Base-by-base conservation (phyloP, 2,888 invertebrate genomes). In the Ceratothoa steindachneri region DNA sequence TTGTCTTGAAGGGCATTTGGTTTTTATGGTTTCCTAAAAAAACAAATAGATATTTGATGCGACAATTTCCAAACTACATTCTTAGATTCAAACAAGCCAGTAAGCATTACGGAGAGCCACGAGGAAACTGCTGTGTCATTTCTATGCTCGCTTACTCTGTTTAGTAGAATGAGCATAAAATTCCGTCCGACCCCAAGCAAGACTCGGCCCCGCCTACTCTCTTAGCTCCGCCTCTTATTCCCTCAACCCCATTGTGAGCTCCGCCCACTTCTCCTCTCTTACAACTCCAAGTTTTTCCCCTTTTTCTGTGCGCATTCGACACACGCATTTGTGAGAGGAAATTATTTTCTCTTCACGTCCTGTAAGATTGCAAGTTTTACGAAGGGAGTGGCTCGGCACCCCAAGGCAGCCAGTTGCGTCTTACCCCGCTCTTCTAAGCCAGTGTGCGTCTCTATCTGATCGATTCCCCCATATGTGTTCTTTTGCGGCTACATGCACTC, bases 331-430 rank as follows among this genome's bases (percentile, higher is more conserved):
- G 72, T 74, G 71, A 77, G 75, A 77, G 74, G 77, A 77, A 77
- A 68, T 77, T 70, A 77, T 77, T 77, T 77, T 75, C 75, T 68
- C 75, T 73, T 75, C 77, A 77, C 72, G 77, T 75, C 77, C 77
- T 74, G 74, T 77, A 77, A 77, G 77, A 77, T 70, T 75, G 74
- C 64, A 67, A 77, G 74, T 77, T 77, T 77, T 77, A 73, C 66
- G 31, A 74, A 77, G 70, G 74, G 75, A 67, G 24, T 24, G 60
- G 22, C 60, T 24, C n/a, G 60, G 22, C n/a, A n/a, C 60, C 60
- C 19, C n/a, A 60, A 24, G 60, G 22, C 22, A 24, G 24, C 27
- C 22, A 60, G n/a, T 24, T n/a, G 22, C 1, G n/a, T 24, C 24
- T 60, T n/a, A n/a, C 60, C 60, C 60, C 60, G 24, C 60, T 60